Percentiles rank a stretch among this genome's conserved stretches.
Evolutionary conservation across 2,113 vertebrate species (phyloP).

Genomic region (Chloropsis cyanopogon): DNA sequence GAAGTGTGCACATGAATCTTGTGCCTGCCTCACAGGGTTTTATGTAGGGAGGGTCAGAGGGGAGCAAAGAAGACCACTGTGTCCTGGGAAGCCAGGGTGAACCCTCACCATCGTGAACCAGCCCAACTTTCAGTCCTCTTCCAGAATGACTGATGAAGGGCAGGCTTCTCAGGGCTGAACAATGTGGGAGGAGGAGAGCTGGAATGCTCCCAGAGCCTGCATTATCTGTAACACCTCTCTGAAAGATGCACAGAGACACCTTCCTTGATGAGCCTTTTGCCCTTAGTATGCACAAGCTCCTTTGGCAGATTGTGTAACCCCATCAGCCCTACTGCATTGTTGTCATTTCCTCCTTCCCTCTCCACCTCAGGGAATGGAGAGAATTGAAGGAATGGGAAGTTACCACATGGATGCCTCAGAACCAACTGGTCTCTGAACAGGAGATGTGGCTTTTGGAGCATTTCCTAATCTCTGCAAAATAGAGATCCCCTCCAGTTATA

Average conservation of each 20-base stretch:
- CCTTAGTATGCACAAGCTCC: neutral
- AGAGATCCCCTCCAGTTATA: neutral
- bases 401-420: neutral
- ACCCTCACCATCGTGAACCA: neutral
- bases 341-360: neutral
- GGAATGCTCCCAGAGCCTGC: neutral
- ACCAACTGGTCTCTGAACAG: neutral
- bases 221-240: neutral
- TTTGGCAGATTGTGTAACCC: neutral
- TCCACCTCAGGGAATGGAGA: neutral
- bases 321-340: neutral
- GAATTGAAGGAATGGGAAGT: neutral
- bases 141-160: neutral
- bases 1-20: conserved; percentile 24
- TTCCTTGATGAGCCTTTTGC: neutral
- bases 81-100: neutral
- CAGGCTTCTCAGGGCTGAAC: neutral
- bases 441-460: neutral
- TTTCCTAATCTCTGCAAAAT: neutral
- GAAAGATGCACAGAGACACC: neutral
- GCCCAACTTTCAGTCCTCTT: neutral
- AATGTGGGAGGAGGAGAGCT: neutral
- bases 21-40: neutral
- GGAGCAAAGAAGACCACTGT: neutral
- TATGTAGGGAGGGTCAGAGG: neutral